These are phyloP conservation scores for Hyppa rectilinea DNA, from an alignment of 2,888 invertebrate genomes.

Conservation along the genomic window DNA sequence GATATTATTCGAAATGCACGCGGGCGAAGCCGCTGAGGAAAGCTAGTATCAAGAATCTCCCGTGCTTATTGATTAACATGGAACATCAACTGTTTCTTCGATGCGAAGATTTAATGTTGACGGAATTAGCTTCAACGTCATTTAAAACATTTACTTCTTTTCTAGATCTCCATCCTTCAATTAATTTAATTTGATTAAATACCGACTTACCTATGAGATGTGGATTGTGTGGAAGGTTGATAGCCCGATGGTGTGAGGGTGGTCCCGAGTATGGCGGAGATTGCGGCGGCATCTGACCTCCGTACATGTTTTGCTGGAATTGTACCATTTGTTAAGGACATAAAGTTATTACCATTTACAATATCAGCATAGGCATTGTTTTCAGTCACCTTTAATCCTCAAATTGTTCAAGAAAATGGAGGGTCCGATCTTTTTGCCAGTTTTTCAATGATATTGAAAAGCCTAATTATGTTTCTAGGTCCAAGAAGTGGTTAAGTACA, in stretches of 20 bases:
- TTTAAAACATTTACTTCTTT: not conserved
- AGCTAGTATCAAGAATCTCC: too few relatives aligned
- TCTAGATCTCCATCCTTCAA: not conserved
- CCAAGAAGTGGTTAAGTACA: not conserved
- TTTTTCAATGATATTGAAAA: not conserved
- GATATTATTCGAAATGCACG: too few relatives aligned
- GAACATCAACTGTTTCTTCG: not conserved
- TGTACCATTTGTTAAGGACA: not conserved
- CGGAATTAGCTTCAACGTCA: too few relatives aligned
- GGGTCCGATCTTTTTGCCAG: not conserved
- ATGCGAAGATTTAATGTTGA: not conserved
- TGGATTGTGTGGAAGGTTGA: constrained; percentile 88
- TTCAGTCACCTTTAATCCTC: not conserved
- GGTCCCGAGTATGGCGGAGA: constrained; percentile 89
- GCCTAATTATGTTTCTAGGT: not conserved
- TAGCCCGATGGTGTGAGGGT: constrained; percentile 86
- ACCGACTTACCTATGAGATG: constrained; percentile 85
- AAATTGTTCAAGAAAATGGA: not conserved
- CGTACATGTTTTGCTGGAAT: constrained; percentile 84
- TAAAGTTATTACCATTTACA: not conserved
- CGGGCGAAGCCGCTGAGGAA: too few relatives aligned
- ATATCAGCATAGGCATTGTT: not conserved
- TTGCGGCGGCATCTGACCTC: constrained; percentile 82
- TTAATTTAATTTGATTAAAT: not conserved
- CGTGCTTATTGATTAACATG: not conserved